A percentile compares a stretch with the other conserved stretches of the same genome.
Conservation (phyloP, 1,140 invertebrate species). For the Acyrthosiphon pisum region DNA sequence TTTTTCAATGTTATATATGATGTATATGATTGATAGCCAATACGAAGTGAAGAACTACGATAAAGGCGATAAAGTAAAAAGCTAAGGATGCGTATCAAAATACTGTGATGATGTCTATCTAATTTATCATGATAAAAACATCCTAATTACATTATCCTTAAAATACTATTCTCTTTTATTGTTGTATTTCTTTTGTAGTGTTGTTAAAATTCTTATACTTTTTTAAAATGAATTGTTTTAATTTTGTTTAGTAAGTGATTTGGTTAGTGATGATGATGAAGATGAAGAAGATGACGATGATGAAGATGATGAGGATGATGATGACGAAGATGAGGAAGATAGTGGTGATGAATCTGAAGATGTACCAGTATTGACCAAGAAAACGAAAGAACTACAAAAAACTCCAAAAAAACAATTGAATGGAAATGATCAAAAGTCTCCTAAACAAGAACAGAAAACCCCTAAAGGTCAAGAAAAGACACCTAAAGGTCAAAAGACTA, state of each 20-base stretch:
- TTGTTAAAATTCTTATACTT: too few relatives aligned
- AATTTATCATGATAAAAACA: too few relatives aligned
- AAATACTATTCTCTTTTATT: too few relatives aligned
- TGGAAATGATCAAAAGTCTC: slow-evolving; percentile 54
- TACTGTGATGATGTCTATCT: too few relatives aligned
- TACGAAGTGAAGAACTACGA: too few relatives aligned
- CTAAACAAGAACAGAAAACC: slow-evolving; percentile 44
- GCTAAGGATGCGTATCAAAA: too few relatives aligned
- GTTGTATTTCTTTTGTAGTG: too few relatives aligned
- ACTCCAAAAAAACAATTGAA: slow-evolving; percentile 37
- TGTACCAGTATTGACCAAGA: slow-evolving; percentile 62
- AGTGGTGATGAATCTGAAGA: slow-evolving; percentile 63
- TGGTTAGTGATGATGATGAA: slow-evolving; percentile 56
- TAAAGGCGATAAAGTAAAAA: too few relatives aligned
- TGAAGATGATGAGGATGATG: slow-evolving; percentile 59
- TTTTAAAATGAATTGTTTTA: neutral
- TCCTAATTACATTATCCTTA: too few relatives aligned
- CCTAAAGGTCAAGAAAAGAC: slow-evolving; percentile 49
- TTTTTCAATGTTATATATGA: too few relatives aligned
- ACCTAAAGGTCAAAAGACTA: slow-evolving; percentile 38
- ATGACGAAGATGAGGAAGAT: slow-evolving; percentile 61
- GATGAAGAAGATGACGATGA: slow-evolving; percentile 57
- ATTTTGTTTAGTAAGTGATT: slow-evolving; percentile 57
- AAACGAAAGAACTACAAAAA: slow-evolving; percentile 38
- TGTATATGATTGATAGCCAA: too few relatives aligned